Evolutionary conservation across 2,797 vertebrate genomes (phyloP).

Genomic region (Carcharodon carcharias): DNA sequence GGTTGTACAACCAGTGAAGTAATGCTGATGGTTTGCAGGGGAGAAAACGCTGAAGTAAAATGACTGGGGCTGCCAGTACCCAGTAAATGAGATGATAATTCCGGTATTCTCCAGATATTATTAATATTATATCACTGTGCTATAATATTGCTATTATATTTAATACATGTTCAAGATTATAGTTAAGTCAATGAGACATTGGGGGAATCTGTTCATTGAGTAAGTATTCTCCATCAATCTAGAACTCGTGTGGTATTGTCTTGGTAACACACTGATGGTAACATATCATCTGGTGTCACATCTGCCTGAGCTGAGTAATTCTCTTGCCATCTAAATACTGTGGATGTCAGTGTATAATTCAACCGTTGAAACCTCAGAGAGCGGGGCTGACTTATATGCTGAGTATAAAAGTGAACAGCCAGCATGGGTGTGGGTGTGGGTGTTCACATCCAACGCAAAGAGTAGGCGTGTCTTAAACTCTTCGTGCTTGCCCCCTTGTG

Average conservation of each 20-base stretch:
- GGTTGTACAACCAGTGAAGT: neutral
- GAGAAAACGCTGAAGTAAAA: neutral
- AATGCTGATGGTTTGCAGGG: neutral
- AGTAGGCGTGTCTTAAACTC: too few relatives aligned
- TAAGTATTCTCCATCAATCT: neutral
- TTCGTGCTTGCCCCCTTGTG: neutral
- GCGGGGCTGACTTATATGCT: neutral
- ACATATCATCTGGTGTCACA: neutral
- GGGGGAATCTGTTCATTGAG: neutral
- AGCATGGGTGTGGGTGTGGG: neutral
- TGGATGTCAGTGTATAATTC: neutral
- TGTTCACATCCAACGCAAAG: too few relatives aligned
- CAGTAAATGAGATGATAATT: neutral
- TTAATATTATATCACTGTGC: neutral
- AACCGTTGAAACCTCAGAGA: neutral
- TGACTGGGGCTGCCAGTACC: neutral
- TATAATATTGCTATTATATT: neutral
- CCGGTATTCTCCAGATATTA: neutral
- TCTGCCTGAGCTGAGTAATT: neutral
- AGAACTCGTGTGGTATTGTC: neutral
- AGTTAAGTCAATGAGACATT: neutral
- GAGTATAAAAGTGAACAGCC: neutral
- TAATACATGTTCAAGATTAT: neutral
- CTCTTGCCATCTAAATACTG: neutral
- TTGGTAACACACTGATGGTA: neutral